Percentiles rank a stretch among this genome's conserved stretches.
These are phyloP conservation scores for Druceiella hillmani DNA, from an alignment of 2,888 invertebrate species.

Conservation along the genomic window DNA sequence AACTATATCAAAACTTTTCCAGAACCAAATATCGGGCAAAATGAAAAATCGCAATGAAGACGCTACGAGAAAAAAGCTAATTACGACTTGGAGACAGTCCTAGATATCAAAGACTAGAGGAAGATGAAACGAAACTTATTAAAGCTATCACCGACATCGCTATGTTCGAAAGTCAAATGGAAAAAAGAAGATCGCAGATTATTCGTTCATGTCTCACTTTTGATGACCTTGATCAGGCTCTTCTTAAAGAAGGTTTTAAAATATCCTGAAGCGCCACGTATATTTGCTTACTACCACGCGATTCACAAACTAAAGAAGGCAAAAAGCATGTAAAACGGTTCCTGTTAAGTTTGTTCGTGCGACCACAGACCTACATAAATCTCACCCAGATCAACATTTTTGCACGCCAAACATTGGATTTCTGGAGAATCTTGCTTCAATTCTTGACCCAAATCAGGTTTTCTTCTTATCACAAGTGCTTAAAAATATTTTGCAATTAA, in stretches of 20 bases:
- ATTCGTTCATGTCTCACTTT: conserved; percentile 6
- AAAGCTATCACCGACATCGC: conserved; percentile 8
- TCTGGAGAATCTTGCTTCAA: too few species aligned
- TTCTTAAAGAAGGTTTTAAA: conserved; percentile 6
- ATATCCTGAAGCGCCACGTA: conserved; percentile 5
- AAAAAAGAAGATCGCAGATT: conserved; percentile 6
- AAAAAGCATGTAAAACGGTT: too few species aligned
- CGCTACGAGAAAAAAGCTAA: too few species aligned
- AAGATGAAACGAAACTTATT: conserved; percentile 5
- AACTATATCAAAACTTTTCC: too few species aligned
- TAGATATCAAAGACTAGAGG: conserved; percentile 6
- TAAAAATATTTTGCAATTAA: too few species aligned
- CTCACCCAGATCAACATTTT: too few species aligned
- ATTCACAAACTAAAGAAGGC: conserved; percentile 8
- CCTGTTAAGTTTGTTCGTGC: conserved; percentile 9
- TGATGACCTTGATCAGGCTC: conserved; percentile 6
- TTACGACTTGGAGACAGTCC: conserved; percentile 7
- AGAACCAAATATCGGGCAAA: too few species aligned
- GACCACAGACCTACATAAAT: too few species aligned
- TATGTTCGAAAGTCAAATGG: conserved; percentile 7
- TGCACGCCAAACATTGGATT: too few species aligned
- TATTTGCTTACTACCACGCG: conserved; percentile 4
- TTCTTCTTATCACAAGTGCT: too few species aligned
- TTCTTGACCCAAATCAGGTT: too few species aligned
- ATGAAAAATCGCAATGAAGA: too few species aligned